Conservation (phyloP, 2,888 invertebrate species). For the Abrostola triplasia region DNA sequence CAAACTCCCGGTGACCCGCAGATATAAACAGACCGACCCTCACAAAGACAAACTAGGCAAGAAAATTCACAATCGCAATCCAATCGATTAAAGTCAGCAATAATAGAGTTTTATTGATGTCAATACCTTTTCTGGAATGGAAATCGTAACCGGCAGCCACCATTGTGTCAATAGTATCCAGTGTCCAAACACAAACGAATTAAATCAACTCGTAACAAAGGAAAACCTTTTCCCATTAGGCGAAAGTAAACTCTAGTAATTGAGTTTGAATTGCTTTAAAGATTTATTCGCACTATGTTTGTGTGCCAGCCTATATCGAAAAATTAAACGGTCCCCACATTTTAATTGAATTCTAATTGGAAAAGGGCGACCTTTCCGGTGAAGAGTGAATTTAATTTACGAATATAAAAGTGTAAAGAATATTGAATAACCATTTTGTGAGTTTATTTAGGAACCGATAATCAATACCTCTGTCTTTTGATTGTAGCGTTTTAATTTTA, state of each 20-base stretch:
- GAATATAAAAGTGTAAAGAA: slow-evolving; percentile 48
- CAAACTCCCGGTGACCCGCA: too few relatives aligned
- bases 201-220: slow-evolving; percentile 78
- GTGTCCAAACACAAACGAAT: slow-evolving; percentile 76
- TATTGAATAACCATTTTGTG: slow-evolving; percentile 35
- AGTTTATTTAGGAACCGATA: slow-evolving; percentile 10
- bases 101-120: slow-evolving; percentile 42
- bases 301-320: slow-evolving; percentile 67
- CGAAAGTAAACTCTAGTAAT: slow-evolving; percentile 83
- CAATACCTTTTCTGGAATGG: slow-evolving; percentile 46
- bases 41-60: slow-evolving; percentile 19
- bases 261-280: slow-evolving; percentile 86
- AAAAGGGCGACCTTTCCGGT: slow-evolving; percentile 49
- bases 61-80: slow-evolving; percentile 22
- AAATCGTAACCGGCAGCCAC: slow-evolving; percentile 50
- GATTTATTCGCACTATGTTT: slow-evolving; percentile 79
- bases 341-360: slow-evolving; percentile 74
- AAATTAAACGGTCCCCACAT: slow-evolving; percentile 69
- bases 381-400: slow-evolving; percentile 51
- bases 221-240: slow-evolving; percentile 80
- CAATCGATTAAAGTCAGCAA: slow-evolving; percentile 35
- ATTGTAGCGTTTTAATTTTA: slow-evolving; percentile 14
- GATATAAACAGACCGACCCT: background rate
- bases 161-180: slow-evolving; percentile 70
- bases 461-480: slow-evolving; percentile 23